Conservation (phyloP, 2,113 vertebrate species). For the Cathartes aura region DNA sequence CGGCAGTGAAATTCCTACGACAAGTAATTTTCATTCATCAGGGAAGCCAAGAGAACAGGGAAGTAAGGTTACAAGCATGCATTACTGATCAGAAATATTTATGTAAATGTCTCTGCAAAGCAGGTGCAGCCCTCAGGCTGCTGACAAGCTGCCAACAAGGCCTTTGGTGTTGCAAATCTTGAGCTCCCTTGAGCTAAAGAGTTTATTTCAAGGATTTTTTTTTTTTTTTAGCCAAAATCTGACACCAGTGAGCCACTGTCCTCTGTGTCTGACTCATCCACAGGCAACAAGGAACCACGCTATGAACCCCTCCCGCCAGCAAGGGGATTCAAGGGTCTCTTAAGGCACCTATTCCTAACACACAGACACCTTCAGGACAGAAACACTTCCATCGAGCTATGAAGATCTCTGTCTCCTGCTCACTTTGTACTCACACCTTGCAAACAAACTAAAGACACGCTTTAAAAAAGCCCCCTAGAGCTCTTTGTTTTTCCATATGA, state of each 20-base stretch:
- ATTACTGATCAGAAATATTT: background rate
- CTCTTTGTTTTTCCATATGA: background rate
- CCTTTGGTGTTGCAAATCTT: background rate
- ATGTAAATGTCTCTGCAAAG: background rate
- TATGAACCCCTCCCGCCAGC: accelerated
- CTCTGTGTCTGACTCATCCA: background rate
- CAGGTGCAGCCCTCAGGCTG: slow-evolving; percentile 18
- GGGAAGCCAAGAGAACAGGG: background rate
- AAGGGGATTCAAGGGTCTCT: background rate
- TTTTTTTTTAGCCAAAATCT: background rate
- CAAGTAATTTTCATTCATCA: accelerated
- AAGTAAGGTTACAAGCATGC: background rate
- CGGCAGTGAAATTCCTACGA: accelerated
- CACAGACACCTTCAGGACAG: background rate
- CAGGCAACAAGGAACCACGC: background rate
- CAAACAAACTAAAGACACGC: background rate
- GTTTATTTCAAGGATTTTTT: background rate
- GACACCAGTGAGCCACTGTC: background rate
- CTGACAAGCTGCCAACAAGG: background rate
- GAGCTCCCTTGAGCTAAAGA: background rate
- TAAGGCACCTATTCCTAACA: background rate
- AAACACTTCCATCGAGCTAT: accelerated
- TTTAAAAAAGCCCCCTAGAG: background rate
- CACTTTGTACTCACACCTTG: background rate
- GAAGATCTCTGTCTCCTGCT: background rate